Evolutionary conservation across 2,113 vertebrate genomes (phyloP), one percentile per base, ranked within the genome.

Genomic region (Ceyx melanurus): DNA sequence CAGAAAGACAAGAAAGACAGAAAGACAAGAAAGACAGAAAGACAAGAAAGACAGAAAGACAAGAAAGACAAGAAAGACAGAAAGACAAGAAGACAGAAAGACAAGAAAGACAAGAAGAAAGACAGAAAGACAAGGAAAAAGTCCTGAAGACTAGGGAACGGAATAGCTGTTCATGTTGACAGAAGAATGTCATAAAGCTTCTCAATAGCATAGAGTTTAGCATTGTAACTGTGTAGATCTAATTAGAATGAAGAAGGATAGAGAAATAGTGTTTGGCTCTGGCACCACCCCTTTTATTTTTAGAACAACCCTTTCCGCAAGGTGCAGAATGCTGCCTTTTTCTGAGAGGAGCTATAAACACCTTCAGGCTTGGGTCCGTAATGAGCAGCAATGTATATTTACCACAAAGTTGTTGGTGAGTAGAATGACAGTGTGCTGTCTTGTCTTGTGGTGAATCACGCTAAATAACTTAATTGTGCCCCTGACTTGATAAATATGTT

Each of bases 371-470:
- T 57, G 29, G 21, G 7, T 61, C 37, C 10, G 2, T 23, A 45
- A 9, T 5, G 12, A 73, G 33, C 62, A 70, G 8, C 58, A 20
- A 5, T 13, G 5, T 42, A 15, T 37, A 76, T 12, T 42, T 50
- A 26, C 22, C 20, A 6, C 7, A 6, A 11, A 43, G 58, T 9
- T 70, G 7, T 46, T 11, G 33, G 28, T 1, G 5, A 76, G 28
- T 50, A 18, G 40, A 51, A 57, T 33, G 29, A 7, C 16, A 10
- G 43, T 13, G 29, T 4, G 1, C 82, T 90, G 82, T 65, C 20
- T 67, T 54, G 13, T 48, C 1, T 28, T 2, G 0, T 19, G 3
- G 11, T 28, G n/a, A 58, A 28, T 84, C 60, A 2, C 10, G 10
- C 2, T 57, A 54, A 56, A 42, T 48, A 46, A 18, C 68, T 21